phyloP scores from a whole-genome alignment of 1,140 invertebrate genomes.

The Meloidogyne floridensis region DNA sequence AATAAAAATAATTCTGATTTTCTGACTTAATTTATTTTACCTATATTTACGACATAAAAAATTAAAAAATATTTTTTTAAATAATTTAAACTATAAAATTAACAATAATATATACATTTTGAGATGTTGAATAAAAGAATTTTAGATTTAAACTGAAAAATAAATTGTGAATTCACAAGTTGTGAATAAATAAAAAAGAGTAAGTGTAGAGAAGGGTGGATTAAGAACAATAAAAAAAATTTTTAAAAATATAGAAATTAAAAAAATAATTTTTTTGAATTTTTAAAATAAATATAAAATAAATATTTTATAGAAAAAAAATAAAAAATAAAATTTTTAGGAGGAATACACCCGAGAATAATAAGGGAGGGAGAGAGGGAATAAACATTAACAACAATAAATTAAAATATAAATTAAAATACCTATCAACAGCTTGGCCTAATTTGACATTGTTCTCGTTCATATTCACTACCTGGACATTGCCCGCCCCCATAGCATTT shows the following conservation, averaged over 20 bases:
- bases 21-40: no score
- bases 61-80: not conserved
- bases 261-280: no score
- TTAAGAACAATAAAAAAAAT: not conserved
- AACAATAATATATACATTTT: not conserved
- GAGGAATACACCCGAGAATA: not conserved
- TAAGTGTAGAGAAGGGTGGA: not conserved
- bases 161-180: not conserved
- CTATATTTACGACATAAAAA: not conserved
- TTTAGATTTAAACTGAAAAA: not conserved
- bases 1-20: not conserved
- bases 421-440: conserved; percentile 25
- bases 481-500: conserved; percentile 60
- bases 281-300: no score
- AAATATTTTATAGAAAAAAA: no score
- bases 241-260: not conserved
- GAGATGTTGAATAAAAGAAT: not conserved
- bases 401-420: not conserved
- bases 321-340: no score
- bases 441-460: conserved; percentile 52
- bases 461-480: conserved; percentile 57
- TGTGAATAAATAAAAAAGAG: not conserved
- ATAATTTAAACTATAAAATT: not conserved
- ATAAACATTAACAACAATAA: not conserved
- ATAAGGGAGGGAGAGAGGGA: not conserved